These are phyloP conservation scores for Tillus elongatus DNA, from an alignment of 2,888 invertebrate species.

Conservation along the genomic window DNA sequence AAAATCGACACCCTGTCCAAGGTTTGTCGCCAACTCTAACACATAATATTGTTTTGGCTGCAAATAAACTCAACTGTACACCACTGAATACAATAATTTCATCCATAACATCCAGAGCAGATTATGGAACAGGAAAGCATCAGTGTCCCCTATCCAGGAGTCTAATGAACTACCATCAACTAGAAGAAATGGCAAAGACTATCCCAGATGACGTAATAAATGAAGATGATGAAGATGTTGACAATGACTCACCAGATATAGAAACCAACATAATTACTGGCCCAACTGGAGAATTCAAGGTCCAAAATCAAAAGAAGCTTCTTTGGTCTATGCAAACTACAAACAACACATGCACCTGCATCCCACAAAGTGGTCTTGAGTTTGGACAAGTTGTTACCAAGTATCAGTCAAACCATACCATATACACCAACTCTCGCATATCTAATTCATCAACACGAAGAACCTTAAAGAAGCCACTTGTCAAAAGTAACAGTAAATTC, in stretches of 20 bases:
- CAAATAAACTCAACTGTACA: slow-evolving; percentile 33
- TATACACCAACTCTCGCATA: background rate
- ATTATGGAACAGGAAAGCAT: background rate
- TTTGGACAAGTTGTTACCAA: slow-evolving; percentile 34
- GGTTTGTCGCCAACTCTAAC: slow-evolving; percentile 41
- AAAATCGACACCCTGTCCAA: slow-evolving; percentile 31
- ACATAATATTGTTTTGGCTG: slow-evolving; percentile 40
- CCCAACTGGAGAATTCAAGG: slow-evolving; percentile 31
- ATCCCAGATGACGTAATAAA: slow-evolving; percentile 35
- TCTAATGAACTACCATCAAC: slow-evolving; percentile 35
- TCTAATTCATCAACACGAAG: no score
- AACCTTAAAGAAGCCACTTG: no score
- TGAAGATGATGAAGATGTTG: slow-evolving; percentile 24
- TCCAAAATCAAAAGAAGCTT: slow-evolving; percentile 23
- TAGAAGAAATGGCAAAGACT: slow-evolving; percentile 37
- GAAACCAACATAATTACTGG: slow-evolving; percentile 27
- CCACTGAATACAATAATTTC: slow-evolving; percentile 35
- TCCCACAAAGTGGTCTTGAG: slow-evolving; percentile 28
- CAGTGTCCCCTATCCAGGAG: slow-evolving; percentile 33
- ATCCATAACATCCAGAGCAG: slow-evolving; percentile 31
- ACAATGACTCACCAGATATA: slow-evolving; percentile 21
- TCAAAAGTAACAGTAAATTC: background rate
- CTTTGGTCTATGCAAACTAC: slow-evolving; percentile 21
- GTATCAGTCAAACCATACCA: slow-evolving; percentile 10
- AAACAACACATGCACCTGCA: slow-evolving; percentile 32